Evolutionary conservation across 2,888 invertebrate species (phyloP).

Genomic region (Clusia tigrina): DNA sequence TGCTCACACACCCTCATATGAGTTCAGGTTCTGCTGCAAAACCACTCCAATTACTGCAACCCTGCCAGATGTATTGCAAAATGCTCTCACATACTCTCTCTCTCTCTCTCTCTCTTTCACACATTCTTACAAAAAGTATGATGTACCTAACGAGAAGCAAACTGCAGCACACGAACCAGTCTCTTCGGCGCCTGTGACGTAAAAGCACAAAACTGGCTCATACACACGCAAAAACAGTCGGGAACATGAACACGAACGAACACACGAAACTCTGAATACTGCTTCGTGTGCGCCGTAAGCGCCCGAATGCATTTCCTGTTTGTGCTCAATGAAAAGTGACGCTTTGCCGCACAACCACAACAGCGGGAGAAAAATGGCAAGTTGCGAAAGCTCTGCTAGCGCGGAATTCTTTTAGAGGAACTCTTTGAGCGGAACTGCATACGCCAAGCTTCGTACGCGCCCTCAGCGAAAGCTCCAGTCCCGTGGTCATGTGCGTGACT

Average conservation of each 20-base stretch:
- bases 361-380: neutral
- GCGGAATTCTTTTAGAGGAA: neutral
- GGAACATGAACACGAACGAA: neutral
- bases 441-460: too few species aligned
- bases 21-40: too few species aligned
- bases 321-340: neutral
- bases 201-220: neutral
- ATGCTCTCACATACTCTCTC: too few species aligned
- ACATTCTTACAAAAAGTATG: neutral
- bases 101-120: too few species aligned
- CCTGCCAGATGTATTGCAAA: too few species aligned
- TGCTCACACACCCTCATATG: too few species aligned
- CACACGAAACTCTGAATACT: neutral
- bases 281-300: neutral
- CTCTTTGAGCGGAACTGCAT: neutral
- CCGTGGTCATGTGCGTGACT: neutral
- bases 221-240: neutral
- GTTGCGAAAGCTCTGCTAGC: neutral
- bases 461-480: too few species aligned
- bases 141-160: neutral
- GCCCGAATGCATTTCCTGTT: constrained; percentile 1
- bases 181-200: constrained; percentile 4
- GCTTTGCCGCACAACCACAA: neutral
- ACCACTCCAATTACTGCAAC: too few species aligned
- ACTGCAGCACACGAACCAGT: neutral